phyloP scores from a whole-genome alignment of 2,797 vertebrate genomes.

The Sarcophilus harrisii region DNA sequence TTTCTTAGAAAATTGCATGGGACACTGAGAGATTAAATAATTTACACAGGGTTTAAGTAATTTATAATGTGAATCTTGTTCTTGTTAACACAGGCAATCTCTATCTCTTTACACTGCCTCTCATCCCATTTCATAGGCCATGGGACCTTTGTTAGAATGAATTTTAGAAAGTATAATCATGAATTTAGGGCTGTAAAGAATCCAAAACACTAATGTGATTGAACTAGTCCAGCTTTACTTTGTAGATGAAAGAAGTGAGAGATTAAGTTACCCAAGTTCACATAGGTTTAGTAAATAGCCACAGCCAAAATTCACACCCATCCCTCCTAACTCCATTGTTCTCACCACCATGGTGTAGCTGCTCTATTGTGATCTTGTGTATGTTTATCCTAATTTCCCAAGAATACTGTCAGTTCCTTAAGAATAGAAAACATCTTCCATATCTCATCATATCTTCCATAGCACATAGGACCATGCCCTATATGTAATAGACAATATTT shows the following conservation, averaged over 20 bases:
- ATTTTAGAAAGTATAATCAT: not conserved
- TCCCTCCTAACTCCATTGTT: not conserved
- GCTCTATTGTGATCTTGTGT: not conserved
- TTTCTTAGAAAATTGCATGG: not conserved
- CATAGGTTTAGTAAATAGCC: not conserved
- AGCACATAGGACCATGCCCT: constrained; percentile 24
- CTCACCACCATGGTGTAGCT: not conserved
- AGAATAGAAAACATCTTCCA: constrained; percentile 4
- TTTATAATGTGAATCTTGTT: not conserved
- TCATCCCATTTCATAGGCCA: not conserved
- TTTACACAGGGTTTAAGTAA: not conserved
- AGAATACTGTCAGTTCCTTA: not conserved
- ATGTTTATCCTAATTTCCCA: not conserved
- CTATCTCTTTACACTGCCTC: not conserved
- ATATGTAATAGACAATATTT: constrained; percentile 24
- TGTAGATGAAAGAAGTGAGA: not conserved
- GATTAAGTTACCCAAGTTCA: not conserved
- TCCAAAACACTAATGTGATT: not conserved
- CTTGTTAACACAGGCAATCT: not conserved
- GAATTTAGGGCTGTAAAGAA: not conserved
- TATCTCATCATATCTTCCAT: constrained; percentile 10
- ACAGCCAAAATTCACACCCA: not conserved
- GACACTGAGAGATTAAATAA: not conserved
- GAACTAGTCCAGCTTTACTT: not conserved
- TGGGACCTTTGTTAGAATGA: not conserved